Base-by-base conservation (phyloP, 2,113 vertebrate species). In the Pitta sordida region DNA sequence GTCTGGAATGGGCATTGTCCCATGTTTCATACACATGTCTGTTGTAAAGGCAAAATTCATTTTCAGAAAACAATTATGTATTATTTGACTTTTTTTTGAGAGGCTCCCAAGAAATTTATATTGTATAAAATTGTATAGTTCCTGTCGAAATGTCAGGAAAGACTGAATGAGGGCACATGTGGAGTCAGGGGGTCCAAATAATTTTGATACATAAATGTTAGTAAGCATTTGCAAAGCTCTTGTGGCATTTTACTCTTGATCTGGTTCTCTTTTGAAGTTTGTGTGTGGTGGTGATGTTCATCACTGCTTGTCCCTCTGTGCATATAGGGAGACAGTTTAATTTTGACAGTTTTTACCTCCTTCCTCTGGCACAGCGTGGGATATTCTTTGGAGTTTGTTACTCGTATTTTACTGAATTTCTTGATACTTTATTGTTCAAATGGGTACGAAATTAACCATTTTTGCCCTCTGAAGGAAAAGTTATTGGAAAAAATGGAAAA, bases 401-500 rank as follows among this genome's bases (percentile, higher is more conserved):
- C 64, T 18, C 7, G 5, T 20, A 46, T 46, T 46, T 46, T 21
- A 46, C 9, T 21, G 20, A 20, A 20, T 20, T 46, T 46, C 44
- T 46, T 46, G 44, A 46, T 46, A 21, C 44, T 46, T 46, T 9
- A 21, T 46, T 46, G 19, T 73, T 20, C 21, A 21, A 21, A 3
- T 6, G 73, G 21, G 10, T 91, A 75, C 77, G 71, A 88, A 94
- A 94, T 94, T 94, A 91, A 94, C 83, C 68, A 16, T 97, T 95
- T 95, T 97, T 82, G 82, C 86, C 94, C 92, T 83, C 96, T 97
- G 94, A 98, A 98, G 98, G 98, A 95, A 98, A 98, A 97, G 98
- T 98, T 83, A 98, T 98, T 98, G 98, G 98, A 71, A 98, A 98
- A 98, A 98, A 98, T 97, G 98, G 98, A 94, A 98, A 98, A 97